phyloP scores from a whole-genome alignment of 2,888 invertebrate species.

The Melanotus villosus region DNA sequence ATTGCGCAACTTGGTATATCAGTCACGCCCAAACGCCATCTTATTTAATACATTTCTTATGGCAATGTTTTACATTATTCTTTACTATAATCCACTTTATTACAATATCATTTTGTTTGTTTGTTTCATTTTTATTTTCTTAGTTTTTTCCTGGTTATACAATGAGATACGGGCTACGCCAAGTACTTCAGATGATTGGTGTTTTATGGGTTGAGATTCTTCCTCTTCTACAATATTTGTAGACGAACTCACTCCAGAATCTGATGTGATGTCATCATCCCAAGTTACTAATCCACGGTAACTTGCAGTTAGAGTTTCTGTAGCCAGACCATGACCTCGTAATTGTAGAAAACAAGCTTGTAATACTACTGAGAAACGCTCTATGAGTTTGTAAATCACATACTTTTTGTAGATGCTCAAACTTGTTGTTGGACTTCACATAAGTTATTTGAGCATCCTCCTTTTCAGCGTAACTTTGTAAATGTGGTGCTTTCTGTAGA shows the following conservation, averaged over 20 bases:
- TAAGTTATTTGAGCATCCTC: constrained; percentile 48
- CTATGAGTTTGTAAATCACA: constrained; percentile 54
- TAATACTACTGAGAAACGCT: constrained; percentile 68
- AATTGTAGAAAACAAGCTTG: constrained; percentile 74
- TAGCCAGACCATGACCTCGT: constrained; percentile 73
- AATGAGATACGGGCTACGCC: no score
- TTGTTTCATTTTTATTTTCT: no score
- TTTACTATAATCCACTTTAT: no score
- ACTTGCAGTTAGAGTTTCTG: constrained; percentile 72
- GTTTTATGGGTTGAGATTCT: no score
- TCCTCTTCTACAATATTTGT: no score
- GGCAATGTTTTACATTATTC: no score
- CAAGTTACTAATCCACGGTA: constrained; percentile 77
- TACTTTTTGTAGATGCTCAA: constrained; percentile 50
- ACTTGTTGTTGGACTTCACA: constrained; percentile 25
- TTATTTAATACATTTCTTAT: no score
- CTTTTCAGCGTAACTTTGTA: constrained; percentile 48
- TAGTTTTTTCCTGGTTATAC: no score
- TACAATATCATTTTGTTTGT: no score
- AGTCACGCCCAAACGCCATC: no score
- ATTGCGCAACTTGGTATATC: no score
- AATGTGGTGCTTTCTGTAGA: constrained; percentile 50
- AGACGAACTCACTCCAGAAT: constrained; percentile 54
- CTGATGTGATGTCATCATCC: constrained; percentile 66
- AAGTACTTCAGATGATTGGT: no score